phyloP scores from a whole-genome alignment of 2,113 vertebrate genomes.

The Syngnathoides biaculeatus region DNA sequence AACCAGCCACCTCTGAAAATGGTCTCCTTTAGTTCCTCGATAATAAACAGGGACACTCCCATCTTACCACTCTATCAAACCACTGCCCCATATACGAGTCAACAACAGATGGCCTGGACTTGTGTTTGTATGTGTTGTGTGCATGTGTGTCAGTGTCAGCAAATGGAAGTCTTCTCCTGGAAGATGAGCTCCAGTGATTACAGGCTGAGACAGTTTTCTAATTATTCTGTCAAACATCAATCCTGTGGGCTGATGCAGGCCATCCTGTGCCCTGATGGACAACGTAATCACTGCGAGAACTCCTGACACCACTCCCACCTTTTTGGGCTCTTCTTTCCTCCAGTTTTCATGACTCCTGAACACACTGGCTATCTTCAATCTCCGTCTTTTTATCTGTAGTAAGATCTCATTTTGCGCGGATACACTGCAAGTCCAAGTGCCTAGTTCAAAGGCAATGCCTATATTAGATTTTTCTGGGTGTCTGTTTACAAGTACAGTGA shows the following conservation, averaged over 20 bases:
- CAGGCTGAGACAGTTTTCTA: constrained; percentile 95
- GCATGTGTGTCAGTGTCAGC: constrained; percentile 36
- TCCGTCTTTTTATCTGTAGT: constrained; percentile 28
- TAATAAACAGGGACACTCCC: constrained; percentile 78
- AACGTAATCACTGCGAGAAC: constrained; percentile 87
- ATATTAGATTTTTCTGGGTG: neutral
- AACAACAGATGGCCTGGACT: constrained; percentile 31
- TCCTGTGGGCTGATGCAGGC: constrained; percentile 82
- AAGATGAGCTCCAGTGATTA: constrained; percentile 85
- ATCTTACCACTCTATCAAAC: constrained; percentile 62
- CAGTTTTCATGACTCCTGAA: neutral
- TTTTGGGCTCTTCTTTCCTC: neutral
- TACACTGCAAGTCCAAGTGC: neutral
- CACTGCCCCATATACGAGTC: constrained; percentile 53
- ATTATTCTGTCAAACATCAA: constrained; percentile 99
- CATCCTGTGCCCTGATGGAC: constrained; percentile 84
- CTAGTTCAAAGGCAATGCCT: neutral
- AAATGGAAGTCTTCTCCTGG: constrained; percentile 69
- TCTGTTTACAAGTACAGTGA: neutral
- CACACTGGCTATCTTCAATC: constrained; percentile 20
- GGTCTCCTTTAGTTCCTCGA: constrained; percentile 73
- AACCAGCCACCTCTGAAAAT: constrained; percentile 62
- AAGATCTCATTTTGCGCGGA: constrained; percentile 12
- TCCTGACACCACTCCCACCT: constrained; percentile 1
- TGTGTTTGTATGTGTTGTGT: constrained; percentile 11